Percentiles rank a stretch among this genome's conserved stretches.
Conservation (phyloP, 2,113 vertebrate genomes). For the Axis porcinus region DNA sequence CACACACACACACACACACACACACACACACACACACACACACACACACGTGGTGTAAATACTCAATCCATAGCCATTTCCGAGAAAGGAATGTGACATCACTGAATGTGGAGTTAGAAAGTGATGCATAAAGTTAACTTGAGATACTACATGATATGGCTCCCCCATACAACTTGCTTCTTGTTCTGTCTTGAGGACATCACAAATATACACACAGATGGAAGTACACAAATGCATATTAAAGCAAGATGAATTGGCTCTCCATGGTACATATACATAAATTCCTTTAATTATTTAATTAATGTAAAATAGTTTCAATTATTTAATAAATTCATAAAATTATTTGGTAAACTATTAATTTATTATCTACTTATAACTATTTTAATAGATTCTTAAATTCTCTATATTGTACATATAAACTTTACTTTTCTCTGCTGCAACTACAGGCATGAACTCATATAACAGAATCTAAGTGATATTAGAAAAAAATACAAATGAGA, state of each 20-base stretch:
- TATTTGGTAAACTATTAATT: not conserved
- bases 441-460: not conserved
- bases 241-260: not conserved
- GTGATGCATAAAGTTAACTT: not conserved
- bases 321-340: not conserved
- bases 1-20: accelerated
- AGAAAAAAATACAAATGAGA: not conserved
- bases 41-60: not conserved
- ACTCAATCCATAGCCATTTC: not conserved
- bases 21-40: not conserved
- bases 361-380: not conserved
- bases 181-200: not conserved
- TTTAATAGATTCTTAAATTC: not conserved
- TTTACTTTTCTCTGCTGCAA: not conserved
- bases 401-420: not conserved
- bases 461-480: not conserved
- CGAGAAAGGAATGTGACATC: not conserved
- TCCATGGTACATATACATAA: not conserved
- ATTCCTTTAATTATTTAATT: not conserved
- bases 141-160: not conserved
- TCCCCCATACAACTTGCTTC: not conserved
- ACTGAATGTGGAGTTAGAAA: not conserved
- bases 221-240: not conserved
- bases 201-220: not conserved
- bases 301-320: not conserved